These are phyloP conservation scores for Loris lydekkerianus DNA, from an alignment of 2,797 vertebrate genomes.

Conservation along the genomic window DNA sequence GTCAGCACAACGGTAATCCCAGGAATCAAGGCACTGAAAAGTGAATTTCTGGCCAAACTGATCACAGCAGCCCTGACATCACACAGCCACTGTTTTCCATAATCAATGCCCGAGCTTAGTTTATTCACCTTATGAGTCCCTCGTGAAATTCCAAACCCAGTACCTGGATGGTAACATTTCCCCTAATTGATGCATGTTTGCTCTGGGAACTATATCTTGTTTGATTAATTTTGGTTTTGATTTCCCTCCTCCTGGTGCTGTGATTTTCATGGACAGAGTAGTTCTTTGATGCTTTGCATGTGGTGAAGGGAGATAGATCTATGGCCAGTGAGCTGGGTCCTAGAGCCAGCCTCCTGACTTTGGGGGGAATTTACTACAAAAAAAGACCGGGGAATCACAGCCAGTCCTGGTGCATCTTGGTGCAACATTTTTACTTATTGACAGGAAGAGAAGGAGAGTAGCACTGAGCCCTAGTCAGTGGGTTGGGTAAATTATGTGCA, in stretches of 20 bases:
- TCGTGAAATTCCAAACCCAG: slow-evolving; percentile 82
- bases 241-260: slow-evolving; percentile 84
- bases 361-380: neutral
- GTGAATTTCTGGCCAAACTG: slow-evolving; percentile 83
- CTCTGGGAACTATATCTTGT: slow-evolving; percentile 86
- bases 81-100: slow-evolving; percentile 84
- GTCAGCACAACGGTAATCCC: slow-evolving; percentile 82
- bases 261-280: slow-evolving; percentile 85
- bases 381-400: neutral
- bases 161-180: slow-evolving; percentile 86
- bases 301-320: slow-evolving; percentile 53
- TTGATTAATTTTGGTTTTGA: slow-evolving; percentile 87
- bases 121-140: slow-evolving; percentile 84
- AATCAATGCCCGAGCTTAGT: slow-evolving; percentile 86
- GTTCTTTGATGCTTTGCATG: slow-evolving; percentile 83
- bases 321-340: slow-evolving; percentile 36
- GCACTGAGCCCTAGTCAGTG: neutral
- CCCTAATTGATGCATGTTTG: slow-evolving; percentile 87
- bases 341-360: slow-evolving; percentile 18
- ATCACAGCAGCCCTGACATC: slow-evolving; percentile 86
- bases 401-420: neutral
- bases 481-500: neutral
- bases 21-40: slow-evolving; percentile 82
- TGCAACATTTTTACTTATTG: neutral
- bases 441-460: neutral